Evolutionary conservation across 2,888 invertebrate species (phyloP).

Genomic region (Glaucopsyche alexis): DNA sequence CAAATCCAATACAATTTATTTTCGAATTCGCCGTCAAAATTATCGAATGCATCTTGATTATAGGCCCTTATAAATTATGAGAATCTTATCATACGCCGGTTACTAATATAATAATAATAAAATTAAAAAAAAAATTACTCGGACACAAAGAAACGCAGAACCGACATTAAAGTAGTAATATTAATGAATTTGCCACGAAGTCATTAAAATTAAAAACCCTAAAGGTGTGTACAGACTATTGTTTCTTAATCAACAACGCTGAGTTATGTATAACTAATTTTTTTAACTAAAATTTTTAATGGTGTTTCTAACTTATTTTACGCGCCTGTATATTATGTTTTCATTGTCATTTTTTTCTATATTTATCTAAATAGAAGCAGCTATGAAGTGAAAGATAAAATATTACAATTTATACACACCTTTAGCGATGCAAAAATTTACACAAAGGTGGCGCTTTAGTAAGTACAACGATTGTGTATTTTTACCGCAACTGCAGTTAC

Average conservation of each 20-base stretch:
- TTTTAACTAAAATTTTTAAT: too few species aligned
- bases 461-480: slow-evolving; percentile 29
- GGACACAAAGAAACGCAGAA: not conserved
- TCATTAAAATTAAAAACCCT: not conserved
- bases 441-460: slow-evolving; percentile 25
- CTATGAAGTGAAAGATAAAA: not conserved
- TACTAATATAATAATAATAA: not conserved
- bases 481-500: slow-evolving; percentile 37
- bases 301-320: too few species aligned
- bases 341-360: not conserved
- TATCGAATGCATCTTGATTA: too few species aligned
- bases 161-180: not conserved
- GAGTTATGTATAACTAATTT: not conserved
- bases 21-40: too few species aligned
- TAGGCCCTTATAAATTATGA: too few species aligned
- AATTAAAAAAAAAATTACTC: not conserved
- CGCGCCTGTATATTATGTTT: not conserved
- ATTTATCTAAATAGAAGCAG: not conserved
- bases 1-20: too few species aligned
- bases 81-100: too few species aligned
- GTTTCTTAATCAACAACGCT: not conserved
- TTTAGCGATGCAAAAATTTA: not conserved
- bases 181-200: not conserved
- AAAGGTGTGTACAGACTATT: not conserved
- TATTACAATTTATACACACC: slow-evolving; percentile 7